These are phyloP conservation scores for Ecdyonurus torrentis DNA, from an alignment of 2,888 invertebrate species.

Conservation along the genomic window DNA sequence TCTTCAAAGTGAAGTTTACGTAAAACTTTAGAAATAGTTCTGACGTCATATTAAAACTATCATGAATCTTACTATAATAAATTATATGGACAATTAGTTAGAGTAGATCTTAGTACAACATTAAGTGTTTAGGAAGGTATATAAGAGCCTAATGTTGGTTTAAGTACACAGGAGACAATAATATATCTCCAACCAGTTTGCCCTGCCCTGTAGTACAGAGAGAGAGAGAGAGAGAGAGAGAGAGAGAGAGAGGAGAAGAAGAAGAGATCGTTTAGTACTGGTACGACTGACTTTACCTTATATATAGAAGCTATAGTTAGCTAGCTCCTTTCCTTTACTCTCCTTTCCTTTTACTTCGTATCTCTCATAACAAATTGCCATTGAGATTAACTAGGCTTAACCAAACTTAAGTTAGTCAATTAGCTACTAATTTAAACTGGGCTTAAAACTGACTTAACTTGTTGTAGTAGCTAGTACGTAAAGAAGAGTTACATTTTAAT, in stretches of 20 bases:
- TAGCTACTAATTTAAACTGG: conserved; percentile 3
- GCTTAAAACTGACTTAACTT: conserved; percentile 3
- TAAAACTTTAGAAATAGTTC: too few species aligned
- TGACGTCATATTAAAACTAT: neutral
- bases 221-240: neutral
- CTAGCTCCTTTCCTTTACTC: neutral
- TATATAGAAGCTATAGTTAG: neutral
- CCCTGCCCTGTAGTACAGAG: too few species aligned
- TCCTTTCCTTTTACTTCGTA: neutral
- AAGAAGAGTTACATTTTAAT: conserved; percentile 1
- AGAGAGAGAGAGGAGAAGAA: neutral
- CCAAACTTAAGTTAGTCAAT: conserved; percentile 4
- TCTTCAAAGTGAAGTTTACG: too few species aligned
- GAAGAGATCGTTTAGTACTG: neutral
- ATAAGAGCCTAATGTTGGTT: neutral
- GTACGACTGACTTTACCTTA: neutral
- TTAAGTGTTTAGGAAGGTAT: neutral
- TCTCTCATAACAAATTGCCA: conserved; percentile 4
- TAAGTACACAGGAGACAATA: neutral
- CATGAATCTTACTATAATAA: neutral
- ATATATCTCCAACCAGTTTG: neutral
- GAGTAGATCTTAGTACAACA: neutral
- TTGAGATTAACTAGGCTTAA: conserved; percentile 4
- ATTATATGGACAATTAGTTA: neutral
- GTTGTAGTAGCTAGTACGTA: neutral